A percentile compares a stretch with the other conserved stretches of the same genome.
These are phyloP conservation scores for Philaethria dido DNA, from an alignment of 2,888 invertebrate genomes.

Conservation along the genomic window DNA sequence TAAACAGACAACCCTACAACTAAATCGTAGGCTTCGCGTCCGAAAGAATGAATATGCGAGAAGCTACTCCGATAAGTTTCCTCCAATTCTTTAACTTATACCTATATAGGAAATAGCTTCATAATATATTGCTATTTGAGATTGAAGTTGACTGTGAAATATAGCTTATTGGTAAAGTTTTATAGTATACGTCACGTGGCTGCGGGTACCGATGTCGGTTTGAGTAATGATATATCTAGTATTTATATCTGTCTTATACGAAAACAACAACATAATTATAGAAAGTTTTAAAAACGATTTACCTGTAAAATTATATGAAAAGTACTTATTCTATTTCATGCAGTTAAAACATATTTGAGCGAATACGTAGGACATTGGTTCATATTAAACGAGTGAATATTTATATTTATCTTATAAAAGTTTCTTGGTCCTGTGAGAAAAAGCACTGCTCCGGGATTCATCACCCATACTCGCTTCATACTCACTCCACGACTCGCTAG, in stretches of 20 bases:
- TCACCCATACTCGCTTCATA: no score
- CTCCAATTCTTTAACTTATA: conserved; percentile 72
- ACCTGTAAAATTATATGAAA: background rate
- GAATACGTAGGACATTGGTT: background rate
- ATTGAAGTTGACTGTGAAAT: conserved; percentile 79
- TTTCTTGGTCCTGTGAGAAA: background rate
- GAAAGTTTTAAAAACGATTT: background rate
- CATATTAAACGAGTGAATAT: background rate
- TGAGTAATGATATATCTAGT: conserved; percentile 23
- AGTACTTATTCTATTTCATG: no score
- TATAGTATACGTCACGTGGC: conserved; percentile 78
- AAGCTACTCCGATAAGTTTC: conserved; percentile 68
- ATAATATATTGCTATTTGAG: conserved; percentile 80
- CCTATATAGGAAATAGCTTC: conserved; percentile 67
- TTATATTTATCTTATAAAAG: background rate
- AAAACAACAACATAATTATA: conserved; percentile 1
- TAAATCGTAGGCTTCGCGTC: conserved; percentile 54
- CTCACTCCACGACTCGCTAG: no score
- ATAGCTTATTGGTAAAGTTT: conserved; percentile 82
- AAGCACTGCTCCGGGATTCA: no score
- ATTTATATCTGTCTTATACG: conserved; percentile 7
- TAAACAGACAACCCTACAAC: conserved; percentile 52
- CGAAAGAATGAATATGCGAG: conserved; percentile 69
- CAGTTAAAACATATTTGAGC: no score
- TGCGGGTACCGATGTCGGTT: conserved; percentile 55